Percentiles rank a stretch among this genome's conserved stretches.
phyloP scores from a whole-genome alignment of 2,797 vertebrate genomes.

The Cacajao melanocephalus region DNA sequence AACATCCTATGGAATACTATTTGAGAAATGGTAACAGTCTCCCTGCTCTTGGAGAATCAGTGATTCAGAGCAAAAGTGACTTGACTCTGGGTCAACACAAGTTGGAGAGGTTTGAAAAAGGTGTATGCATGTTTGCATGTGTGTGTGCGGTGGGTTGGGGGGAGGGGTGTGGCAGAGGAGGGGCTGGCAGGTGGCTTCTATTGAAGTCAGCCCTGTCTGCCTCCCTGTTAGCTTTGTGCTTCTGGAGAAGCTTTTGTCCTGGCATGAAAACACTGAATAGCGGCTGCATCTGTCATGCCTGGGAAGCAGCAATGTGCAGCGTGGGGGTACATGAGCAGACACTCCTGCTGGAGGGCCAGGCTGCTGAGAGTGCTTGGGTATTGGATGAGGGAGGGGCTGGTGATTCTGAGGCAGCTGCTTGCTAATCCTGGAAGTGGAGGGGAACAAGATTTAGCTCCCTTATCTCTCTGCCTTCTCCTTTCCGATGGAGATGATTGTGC shows the following conservation, averaged over 20 bases:
- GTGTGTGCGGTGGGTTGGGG: not conserved
- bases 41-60: not conserved
- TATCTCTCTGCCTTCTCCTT: not conserved
- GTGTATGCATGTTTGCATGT: not conserved
- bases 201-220: conserved; percentile 73
- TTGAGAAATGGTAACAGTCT: not conserved
- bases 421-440: conserved; percentile 53
- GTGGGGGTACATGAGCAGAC: conserved; percentile 68
- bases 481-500: not conserved
- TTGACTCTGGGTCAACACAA: not conserved
- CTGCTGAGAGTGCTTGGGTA: not conserved
- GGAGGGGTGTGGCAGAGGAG: conserved; percentile 36
- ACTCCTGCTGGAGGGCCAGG: conserved; percentile 61
- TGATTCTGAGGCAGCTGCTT: conserved; percentile 55
- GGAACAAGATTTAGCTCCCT: not conserved
- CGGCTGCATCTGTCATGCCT: conserved; percentile 83
- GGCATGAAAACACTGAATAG: conserved; percentile 83
- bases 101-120: conserved; percentile 12
- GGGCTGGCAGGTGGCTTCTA: conserved; percentile 84
- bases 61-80: conserved; percentile 20
- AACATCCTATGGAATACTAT: not conserved
- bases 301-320: conserved; percentile 56
- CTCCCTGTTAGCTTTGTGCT: conserved; percentile 81
- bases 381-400: conserved; percentile 1
- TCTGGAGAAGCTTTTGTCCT: conserved; percentile 84